Evolutionary conservation across 2,797 vertebrate species (phyloP), one percentile per base, ranked within the genome.

Genomic region (Pseudochromis fuscus): DNA sequence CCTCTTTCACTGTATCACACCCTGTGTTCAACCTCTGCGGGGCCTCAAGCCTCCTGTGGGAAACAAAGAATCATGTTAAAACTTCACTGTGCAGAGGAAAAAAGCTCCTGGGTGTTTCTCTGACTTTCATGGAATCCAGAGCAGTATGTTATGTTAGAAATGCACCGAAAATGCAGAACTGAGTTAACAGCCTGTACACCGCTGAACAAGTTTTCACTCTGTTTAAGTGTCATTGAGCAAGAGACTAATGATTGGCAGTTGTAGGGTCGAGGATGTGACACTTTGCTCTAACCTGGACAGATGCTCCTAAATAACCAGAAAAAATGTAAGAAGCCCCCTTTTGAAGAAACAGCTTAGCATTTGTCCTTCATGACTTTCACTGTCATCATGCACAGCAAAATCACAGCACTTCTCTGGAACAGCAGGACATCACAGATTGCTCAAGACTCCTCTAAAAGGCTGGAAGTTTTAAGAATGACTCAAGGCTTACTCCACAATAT

Each of bases 381-480:
- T 19, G 42, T 63, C 46, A 63, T 49, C 37, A 21, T 44, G 18
- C 35, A 15, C 49, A 13, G 58, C 25, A 10, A 69, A 83, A 70
- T 57, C 30, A 40, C 51, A 56, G 21, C 45, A 55, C 49, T 37
- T 66, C 13, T 49, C 7, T 27, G 38, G 25, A 79, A 56, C 45
- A 65, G 71, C 37, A 74, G 56, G 49, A 50, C 21, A 35, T 3
- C 46, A 49, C n/a, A n/a, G 53, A 66, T 78, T 84, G 67, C 81
- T 76, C 51, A 83, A 86, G 66, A 68, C 33, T 83, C 13, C 44
- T 77, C 45, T 75, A 58, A 75, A 87, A 79, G 59, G 63, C 71
- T 80, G 64, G 49, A 86, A 64, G 77, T 89, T 72, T n/a, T 69
- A 72, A 72, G 63, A 71, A 67, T 88, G 80, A 88, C 70, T 89